These are phyloP conservation scores for Platerodrilus igneus DNA, from an alignment of 2,888 invertebrate species.

Conservation along the genomic window DNA sequence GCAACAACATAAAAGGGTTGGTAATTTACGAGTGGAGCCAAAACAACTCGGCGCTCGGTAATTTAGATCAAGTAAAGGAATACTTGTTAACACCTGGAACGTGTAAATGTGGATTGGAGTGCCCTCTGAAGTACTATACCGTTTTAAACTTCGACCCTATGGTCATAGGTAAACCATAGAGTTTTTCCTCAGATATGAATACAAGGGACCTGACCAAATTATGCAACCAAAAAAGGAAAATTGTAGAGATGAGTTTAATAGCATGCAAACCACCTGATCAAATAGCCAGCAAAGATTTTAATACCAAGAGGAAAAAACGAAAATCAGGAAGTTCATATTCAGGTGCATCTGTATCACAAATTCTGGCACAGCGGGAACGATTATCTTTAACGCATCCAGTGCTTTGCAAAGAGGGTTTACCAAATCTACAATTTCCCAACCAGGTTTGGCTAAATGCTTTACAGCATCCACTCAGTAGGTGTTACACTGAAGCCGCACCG, in stretches of 20 bases:
- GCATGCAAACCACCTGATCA: conserved; percentile 44
- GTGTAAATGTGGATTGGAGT: conserved; percentile 96
- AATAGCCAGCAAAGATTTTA: conserved; percentile 38
- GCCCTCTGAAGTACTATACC: conserved; percentile 85
- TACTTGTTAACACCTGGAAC: conserved; percentile 90
- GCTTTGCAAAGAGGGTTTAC: conserved; percentile 41
- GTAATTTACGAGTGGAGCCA: too few relatives aligned
- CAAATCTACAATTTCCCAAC: conserved; percentile 42
- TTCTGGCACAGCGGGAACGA: conserved; percentile 62
- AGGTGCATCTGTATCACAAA: conserved; percentile 61
- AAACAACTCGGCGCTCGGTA: conserved; percentile 82
- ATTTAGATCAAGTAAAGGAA: conserved; percentile 82
- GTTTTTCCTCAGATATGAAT: conserved; percentile 60
- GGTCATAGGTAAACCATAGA: conserved; percentile 74
- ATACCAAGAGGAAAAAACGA: conserved; percentile 60
- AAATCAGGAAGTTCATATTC: conserved; percentile 56
- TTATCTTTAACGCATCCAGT: conserved; percentile 52
- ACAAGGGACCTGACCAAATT: conserved; percentile 71
- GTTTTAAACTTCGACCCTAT: conserved; percentile 94
- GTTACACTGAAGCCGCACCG: conserved; percentile 38
- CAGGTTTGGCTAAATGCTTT: conserved; percentile 36
- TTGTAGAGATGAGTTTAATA: conserved; percentile 59
- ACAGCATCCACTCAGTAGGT: conserved; percentile 31
- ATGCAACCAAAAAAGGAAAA: conserved; percentile 87
- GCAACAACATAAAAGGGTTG: too few relatives aligned